Evolutionary conservation across 2,888 invertebrate species (phyloP).

Genomic region (Amblyteles armatorius): DNA sequence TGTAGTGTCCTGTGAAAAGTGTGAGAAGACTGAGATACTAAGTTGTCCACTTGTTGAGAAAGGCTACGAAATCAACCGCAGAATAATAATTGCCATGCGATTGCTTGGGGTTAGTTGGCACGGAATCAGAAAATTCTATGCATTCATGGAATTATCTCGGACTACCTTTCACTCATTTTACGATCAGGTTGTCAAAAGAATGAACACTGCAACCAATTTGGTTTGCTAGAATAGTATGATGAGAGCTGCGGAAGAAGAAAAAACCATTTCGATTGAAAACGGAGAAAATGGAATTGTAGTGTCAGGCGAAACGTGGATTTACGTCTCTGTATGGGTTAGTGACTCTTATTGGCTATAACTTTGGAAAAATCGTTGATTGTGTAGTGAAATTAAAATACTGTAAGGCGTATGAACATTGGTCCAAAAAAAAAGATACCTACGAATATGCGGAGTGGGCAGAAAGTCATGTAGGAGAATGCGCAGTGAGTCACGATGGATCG

Average conservation of each 20-base stretch:
- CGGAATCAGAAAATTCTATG: constrained; percentile 65
- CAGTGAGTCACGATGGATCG: background rate
- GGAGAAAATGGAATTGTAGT: constrained; percentile 56
- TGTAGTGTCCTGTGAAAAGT: too few relatives aligned
- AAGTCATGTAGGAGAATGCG: constrained; percentile 40
- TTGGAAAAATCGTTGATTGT: constrained; percentile 43
- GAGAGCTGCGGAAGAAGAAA: constrained; percentile 43
- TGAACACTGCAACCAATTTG: constrained; percentile 40
- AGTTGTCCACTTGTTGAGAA: too few relatives aligned
- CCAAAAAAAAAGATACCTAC: constrained; percentile 22
- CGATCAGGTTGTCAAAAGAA: constrained; percentile 48
- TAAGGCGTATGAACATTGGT: constrained; percentile 27
- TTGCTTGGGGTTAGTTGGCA: constrained; percentile 62
- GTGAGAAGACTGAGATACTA: too few relatives aligned
- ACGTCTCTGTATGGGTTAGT: constrained; percentile 32
- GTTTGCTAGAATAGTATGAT: constrained; percentile 26
- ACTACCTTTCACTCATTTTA: constrained; percentile 63
- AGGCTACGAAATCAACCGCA: too few relatives aligned
- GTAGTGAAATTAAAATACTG: constrained; percentile 42
- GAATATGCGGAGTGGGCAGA: constrained; percentile 36
- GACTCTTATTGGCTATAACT: constrained; percentile 17
- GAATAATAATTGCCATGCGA: too few relatives aligned
- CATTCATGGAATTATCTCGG: constrained; percentile 41
- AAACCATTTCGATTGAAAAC: constrained; percentile 41
- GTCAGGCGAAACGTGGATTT: constrained; percentile 47